Percentiles rank a stretch among this genome's conserved stretches.
These are phyloP conservation scores for Rhinatrema bivittatum DNA, from an alignment of 2,797 vertebrate genomes.

Conservation along the genomic window DNA sequence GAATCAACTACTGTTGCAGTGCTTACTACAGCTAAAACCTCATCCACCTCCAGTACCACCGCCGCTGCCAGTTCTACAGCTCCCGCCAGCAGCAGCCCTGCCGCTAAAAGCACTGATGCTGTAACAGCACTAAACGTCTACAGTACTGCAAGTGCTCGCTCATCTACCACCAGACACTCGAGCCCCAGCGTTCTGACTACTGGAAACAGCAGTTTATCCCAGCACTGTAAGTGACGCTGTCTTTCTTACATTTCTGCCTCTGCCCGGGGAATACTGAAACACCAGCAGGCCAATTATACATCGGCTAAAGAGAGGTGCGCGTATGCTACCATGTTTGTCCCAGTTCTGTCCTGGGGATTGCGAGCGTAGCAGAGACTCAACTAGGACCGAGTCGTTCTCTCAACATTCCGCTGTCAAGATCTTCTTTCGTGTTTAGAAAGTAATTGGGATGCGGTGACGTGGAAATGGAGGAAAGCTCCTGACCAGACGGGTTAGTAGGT, in stretches of 20 bases:
- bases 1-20: constrained; percentile 33
- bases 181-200: constrained; percentile 61
- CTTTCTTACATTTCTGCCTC: constrained; percentile 7
- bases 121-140: constrained; percentile 12
- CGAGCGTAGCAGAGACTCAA: no score
- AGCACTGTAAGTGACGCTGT: constrained; percentile 72
- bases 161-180: constrained; percentile 40
- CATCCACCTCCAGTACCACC: constrained; percentile 2
- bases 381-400: no score
- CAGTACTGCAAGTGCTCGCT: constrained; percentile 20
- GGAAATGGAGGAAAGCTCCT: no score
- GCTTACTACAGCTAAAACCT: constrained; percentile 19
- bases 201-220: constrained; percentile 81
- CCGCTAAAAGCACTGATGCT: neutral
- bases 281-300: no score
- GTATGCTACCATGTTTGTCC: no score
- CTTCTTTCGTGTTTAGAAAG: no score
- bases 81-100: constrained; percentile 18
- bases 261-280: no score
- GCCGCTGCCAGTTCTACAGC: constrained; percentile 19
- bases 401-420: no score
- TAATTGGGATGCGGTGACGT: no score
- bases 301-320: no score
- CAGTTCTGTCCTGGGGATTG: no score
- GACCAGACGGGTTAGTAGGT: no score